Evolutionary conservation across 2,113 vertebrate species (phyloP), one percentile per base, ranked within the genome.

Genomic region (Megaleporinus macrocephalus): DNA sequence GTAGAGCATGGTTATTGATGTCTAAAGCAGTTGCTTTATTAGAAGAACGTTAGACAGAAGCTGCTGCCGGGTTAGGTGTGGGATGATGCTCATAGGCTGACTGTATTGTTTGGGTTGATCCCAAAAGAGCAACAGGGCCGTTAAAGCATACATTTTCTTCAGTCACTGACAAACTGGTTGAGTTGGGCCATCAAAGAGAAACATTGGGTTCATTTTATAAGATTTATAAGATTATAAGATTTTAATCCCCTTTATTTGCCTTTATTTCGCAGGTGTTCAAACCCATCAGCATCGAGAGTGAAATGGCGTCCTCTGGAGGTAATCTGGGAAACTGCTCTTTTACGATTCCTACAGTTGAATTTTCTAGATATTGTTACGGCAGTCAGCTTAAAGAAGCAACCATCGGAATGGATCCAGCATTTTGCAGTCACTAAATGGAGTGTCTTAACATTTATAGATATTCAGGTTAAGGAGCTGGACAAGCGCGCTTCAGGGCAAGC

Each of bases 401-500:
- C 33, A 11, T 30, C 16, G 24, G 26, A 15, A 51, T 18, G 44
- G 10, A 27, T 44, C 4, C 41, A 4, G 41, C 41, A 44, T 44
- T 44, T 68, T 63, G 30, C 5, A 49, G 27, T 47, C 62, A 53
- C 57, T 73, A 59, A 76, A 55, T 18, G 16, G 6, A 22, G 6
- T 53, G 7, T 24, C 13, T 10, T 79, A 33, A 47, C 15, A 0
- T 65, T 65, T 63, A 15, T 83, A 99, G 98, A 96, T 11, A 95
- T 99, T 62, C 95, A 97, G 86, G 96, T 99, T 80, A 99, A 97
- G 90, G 97, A 98, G 88, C 90, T 99, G 93, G 96, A 96, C 88
- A 99, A 96, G 85, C 94, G 98, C 80, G 94, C 96, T 62, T 99
- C 97, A 9, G 97, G 98, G 85, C 97, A 99, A 75, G 96, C 98